Conservation (phyloP, 2,113 vertebrate genomes). For the Gallinago undulata region DNA sequence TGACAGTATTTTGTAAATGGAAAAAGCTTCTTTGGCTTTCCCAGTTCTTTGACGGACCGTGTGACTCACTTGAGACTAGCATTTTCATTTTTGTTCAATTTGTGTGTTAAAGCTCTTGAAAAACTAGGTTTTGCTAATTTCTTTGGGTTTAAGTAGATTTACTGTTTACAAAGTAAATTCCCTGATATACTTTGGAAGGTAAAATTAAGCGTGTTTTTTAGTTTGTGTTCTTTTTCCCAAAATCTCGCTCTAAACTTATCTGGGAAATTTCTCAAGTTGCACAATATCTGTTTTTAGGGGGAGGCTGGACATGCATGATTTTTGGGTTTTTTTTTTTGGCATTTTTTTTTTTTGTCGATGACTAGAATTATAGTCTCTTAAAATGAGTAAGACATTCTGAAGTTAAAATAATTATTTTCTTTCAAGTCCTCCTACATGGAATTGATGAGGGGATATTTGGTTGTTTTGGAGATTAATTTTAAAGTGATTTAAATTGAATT, state of each 20-base stretch:
- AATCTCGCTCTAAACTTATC: neutral
- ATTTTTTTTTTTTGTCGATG: neutral
- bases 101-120: neutral
- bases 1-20: neutral
- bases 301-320: neutral
- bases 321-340: neutral
- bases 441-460: neutral
- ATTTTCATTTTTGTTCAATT: neutral
- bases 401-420: neutral
- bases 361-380: neutral
- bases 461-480: neutral
- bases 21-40: neutral
- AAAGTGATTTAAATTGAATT: neutral
- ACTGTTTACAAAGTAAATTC: neutral
- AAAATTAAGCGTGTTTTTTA: neutral
- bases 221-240: neutral
- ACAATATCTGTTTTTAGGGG: rapidly evolving
- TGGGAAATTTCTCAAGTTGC: neutral
- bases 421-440: neutral
- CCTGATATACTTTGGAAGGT: neutral
- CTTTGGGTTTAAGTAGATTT: neutral
- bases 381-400: neutral
- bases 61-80: neutral
- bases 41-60: neutral
- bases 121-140: neutral